Evolutionary conservation across 2,888 invertebrate genomes (phyloP).

Genomic region (Luperina nickerlii): DNA sequence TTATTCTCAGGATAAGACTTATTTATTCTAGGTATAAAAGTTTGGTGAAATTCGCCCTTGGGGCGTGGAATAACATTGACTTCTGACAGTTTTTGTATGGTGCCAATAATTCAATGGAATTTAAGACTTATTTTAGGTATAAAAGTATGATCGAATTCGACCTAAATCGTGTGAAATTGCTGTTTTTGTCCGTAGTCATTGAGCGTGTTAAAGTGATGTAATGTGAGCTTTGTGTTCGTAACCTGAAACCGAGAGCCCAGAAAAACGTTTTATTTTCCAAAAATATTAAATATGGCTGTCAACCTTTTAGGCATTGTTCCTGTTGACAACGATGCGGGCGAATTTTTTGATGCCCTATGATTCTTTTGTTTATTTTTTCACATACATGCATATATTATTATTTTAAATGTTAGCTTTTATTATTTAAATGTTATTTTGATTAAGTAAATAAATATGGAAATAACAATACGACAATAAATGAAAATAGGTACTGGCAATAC

Average conservation of each 20-base stretch:
- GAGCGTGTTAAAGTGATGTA: background rate
- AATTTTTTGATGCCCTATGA: too few species aligned
- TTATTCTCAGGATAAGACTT: background rate
- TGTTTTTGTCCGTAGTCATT: background rate
- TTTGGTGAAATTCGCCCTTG: background rate
- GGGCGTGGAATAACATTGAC: too few species aligned
- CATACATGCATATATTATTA: too few species aligned
- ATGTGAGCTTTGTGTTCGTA: background rate
- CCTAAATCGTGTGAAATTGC: background rate
- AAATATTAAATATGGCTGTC: background rate
- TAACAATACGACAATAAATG: too few species aligned
- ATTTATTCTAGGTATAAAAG: background rate
- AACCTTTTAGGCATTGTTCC: too few species aligned
- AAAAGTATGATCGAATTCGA: background rate
- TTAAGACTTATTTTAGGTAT: background rate
- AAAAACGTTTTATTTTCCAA: background rate
- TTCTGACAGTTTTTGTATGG: background rate
- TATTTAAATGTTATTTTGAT: too few species aligned
- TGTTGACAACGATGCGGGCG: too few species aligned
- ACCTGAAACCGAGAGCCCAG: background rate
- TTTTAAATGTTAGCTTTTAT: too few species aligned
- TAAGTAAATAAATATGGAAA: too few species aligned
- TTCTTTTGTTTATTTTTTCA: too few species aligned
- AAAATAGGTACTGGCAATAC: too few species aligned
- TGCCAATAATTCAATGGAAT: background rate